Evolutionary conservation across 2,797 vertebrate species (phyloP).

Genomic region (Pitangus sulphuratus): DNA sequence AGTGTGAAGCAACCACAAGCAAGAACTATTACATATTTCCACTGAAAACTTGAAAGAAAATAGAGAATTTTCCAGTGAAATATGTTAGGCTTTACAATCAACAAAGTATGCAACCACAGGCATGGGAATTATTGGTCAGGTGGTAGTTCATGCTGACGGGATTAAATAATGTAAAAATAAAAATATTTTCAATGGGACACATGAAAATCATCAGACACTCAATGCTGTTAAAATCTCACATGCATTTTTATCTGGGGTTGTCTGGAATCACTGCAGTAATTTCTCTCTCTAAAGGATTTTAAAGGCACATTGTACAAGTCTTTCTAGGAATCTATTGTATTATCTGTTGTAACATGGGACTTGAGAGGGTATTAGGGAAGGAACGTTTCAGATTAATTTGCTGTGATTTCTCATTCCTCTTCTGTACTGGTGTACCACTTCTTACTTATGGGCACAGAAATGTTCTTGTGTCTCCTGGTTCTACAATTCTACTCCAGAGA

Average conservation of each 20-base stretch:
- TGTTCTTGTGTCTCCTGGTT: accelerated
- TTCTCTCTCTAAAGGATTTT: not conserved
- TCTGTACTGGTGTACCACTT: not conserved
- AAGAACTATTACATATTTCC: not conserved
- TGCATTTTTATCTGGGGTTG: not conserved
- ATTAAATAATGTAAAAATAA: not conserved
- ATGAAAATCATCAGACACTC: not conserved
- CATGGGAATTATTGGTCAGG: not conserved
- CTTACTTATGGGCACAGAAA: not conserved
- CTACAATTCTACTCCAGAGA: not conserved
- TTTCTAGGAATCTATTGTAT: not conserved
- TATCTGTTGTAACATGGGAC: not conserved
- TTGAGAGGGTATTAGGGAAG: not conserved
- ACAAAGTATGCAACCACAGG: not conserved
- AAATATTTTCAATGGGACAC: not conserved
- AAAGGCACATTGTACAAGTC: not conserved
- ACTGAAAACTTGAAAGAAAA: not conserved
- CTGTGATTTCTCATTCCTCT: not conserved
- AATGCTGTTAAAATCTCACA: not conserved
- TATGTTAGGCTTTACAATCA: not conserved
- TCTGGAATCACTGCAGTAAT: not conserved
- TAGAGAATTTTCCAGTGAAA: not conserved
- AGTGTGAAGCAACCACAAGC: not conserved
- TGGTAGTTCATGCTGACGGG: not conserved
- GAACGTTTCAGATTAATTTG: not conserved